phyloP scores from a whole-genome alignment of 1,140 invertebrate species.

The Drosophila willistoni region DNA sequence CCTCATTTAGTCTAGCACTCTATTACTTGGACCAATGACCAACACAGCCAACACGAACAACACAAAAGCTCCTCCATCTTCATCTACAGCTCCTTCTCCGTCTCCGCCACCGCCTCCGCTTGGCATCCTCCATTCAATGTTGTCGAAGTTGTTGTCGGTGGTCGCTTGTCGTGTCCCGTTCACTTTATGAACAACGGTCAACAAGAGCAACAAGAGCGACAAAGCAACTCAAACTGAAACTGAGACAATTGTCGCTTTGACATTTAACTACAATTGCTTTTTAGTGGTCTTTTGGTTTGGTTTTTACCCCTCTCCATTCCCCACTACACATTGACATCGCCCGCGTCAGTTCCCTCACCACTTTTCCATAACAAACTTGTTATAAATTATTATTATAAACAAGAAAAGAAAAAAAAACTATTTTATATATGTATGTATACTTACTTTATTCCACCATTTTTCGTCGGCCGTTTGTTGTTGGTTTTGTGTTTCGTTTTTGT shows the following conservation, averaged over 20 bases:
- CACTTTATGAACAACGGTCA: conserved; percentile 59
- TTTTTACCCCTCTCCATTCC: conserved; percentile 6
- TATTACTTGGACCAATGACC: conserved; percentile 60
- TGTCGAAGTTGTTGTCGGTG: conserved; percentile 29
- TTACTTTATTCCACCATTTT: conserved; percentile 9
- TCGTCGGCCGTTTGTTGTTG: not conserved
- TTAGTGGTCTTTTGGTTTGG: conserved; percentile 67
- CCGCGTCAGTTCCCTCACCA: conserved; percentile 28
- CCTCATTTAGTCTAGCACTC: conserved; percentile 68
- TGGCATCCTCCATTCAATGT: conserved; percentile 15
- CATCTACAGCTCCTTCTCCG: not conserved
- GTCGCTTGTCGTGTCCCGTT: conserved; percentile 49
- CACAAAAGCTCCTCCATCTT: conserved; percentile 21
- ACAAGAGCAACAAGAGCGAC: conserved; percentile 33
- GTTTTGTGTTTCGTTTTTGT: conserved; percentile 32
- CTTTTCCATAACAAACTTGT: conserved; percentile 69
- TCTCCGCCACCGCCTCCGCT: not conserved
- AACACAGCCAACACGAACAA: conserved; percentile 29
- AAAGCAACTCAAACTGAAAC: conserved; percentile 30
- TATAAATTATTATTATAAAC: conserved; percentile 77
- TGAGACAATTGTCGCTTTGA: conserved; percentile 77
- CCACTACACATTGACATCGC: conserved; percentile 19
- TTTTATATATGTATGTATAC: not conserved
- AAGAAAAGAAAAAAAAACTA: conserved; percentile 19
- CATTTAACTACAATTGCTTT: conserved; percentile 80